Conservation (phyloP, 2,888 invertebrate genomes). For the Bombylius discolor region DNA sequence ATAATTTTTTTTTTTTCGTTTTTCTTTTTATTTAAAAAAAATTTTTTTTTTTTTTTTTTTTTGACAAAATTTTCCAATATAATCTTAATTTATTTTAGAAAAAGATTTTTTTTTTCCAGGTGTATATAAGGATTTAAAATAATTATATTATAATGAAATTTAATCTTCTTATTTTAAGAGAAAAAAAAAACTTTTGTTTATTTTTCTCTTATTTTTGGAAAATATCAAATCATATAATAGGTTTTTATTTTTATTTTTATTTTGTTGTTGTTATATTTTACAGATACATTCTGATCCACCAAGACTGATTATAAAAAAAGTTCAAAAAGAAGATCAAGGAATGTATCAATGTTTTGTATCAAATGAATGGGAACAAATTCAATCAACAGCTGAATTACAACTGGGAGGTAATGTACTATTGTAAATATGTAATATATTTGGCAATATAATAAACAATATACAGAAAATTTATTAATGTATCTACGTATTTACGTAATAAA, state of each 20-base stretch:
- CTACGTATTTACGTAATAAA: too few species aligned
- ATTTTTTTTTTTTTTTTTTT: too few species aligned
- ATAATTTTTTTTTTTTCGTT: not conserved
- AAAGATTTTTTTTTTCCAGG: too few species aligned
- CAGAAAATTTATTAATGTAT: too few species aligned
- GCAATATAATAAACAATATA: too few species aligned
- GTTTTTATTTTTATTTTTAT: not conserved
- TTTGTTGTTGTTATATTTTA: not conserved
- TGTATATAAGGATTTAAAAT: too few species aligned
- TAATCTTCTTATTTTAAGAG: too few species aligned
- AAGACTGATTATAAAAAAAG: constrained; percentile 47
- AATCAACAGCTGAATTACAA: constrained; percentile 66
- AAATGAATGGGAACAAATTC: constrained; percentile 72
- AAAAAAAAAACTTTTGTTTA: too few species aligned
- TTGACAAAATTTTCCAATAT: not conserved
- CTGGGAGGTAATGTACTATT: constrained; percentile 52
- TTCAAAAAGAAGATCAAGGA: constrained; percentile 72
- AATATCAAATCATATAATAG: too few species aligned
- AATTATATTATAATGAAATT: too few species aligned
- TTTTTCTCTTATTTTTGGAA: too few species aligned
- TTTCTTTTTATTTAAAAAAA: not conserved
- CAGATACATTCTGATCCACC: constrained; percentile 36
- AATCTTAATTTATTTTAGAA: not conserved
- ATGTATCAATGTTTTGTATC: constrained; percentile 86
- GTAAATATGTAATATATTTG: too few species aligned